Conservation (phyloP, 2,888 invertebrate species). For the Aleiodes leptofemur region DNA sequence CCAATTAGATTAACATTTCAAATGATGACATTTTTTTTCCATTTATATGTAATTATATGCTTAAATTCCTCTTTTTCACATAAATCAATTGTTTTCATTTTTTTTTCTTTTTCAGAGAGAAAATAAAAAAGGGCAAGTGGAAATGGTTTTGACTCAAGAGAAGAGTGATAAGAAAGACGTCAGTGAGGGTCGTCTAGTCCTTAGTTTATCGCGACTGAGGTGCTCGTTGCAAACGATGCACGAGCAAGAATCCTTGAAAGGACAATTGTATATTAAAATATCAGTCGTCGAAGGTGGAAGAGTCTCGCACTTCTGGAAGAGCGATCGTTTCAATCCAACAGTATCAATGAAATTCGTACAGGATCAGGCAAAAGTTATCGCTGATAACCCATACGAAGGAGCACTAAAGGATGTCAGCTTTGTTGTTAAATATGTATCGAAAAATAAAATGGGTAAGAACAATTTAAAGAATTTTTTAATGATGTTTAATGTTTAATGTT, state of each 20-base stretch:
- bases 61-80: too few relatives aligned
- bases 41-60: too few relatives aligned
- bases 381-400: slow-evolving; percentile 80
- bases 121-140: slow-evolving; percentile 82
- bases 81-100: background rate
- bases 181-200: slow-evolving; percentile 80
- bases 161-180: slow-evolving; percentile 80
- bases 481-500: too few relatives aligned
- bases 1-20: too few relatives aligned
- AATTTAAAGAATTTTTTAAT: background rate
- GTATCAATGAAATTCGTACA: slow-evolving; percentile 87
- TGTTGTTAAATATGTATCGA: slow-evolving; percentile 81
- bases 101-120: slow-evolving; percentile 77
- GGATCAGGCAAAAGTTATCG: slow-evolving; percentile 80
- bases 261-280: slow-evolving; percentile 86
- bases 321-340: slow-evolving; percentile 84
- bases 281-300: slow-evolving; percentile 83
- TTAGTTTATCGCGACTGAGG: slow-evolving; percentile 80
- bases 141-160: slow-evolving; percentile 81
- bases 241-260: slow-evolving; percentile 82
- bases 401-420: slow-evolving; percentile 81
- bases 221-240: slow-evolving; percentile 85
- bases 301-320: slow-evolving; percentile 82
- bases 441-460: slow-evolving; percentile 79
- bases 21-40: too few relatives aligned